These are phyloP conservation scores for Promerops cafer DNA, from an alignment of 2,113 vertebrate genomes.

Conservation along the genomic window DNA sequence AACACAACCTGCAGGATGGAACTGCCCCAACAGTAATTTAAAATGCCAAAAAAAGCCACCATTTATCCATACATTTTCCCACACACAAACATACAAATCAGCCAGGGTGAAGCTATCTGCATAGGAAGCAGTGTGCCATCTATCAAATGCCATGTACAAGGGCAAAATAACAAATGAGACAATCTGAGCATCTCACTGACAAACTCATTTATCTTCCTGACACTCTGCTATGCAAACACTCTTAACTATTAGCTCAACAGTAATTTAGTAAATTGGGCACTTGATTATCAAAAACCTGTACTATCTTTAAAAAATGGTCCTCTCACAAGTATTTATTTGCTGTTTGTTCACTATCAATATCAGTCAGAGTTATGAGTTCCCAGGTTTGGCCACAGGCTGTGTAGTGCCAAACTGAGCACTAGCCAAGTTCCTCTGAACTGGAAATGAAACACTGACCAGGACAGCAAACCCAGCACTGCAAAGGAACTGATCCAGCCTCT, in stretches of 20 bases:
- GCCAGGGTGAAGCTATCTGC: background rate
- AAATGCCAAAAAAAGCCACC: background rate
- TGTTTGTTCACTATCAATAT: background rate
- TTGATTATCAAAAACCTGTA: background rate
- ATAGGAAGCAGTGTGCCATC: background rate
- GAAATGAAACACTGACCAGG: background rate
- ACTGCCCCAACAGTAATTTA: background rate
- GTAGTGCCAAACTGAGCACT: background rate
- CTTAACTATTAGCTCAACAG: background rate
- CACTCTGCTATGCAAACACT: background rate
- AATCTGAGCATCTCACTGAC: background rate
- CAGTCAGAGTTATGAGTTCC: background rate
- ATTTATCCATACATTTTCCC: background rate
- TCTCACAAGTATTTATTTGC: background rate
- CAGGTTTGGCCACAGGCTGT: background rate
- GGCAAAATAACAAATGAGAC: conserved; percentile 14
- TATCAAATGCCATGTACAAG: background rate
- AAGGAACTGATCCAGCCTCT: background rate
- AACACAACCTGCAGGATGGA: background rate
- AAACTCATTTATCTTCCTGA: background rate
- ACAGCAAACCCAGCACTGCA: background rate
- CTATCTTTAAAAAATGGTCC: background rate
- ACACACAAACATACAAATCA: background rate
- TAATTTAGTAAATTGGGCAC: background rate
- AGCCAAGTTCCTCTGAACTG: background rate